Conservation (phyloP, 2,797 vertebrate species). For the Tragopan temminckii region DNA sequence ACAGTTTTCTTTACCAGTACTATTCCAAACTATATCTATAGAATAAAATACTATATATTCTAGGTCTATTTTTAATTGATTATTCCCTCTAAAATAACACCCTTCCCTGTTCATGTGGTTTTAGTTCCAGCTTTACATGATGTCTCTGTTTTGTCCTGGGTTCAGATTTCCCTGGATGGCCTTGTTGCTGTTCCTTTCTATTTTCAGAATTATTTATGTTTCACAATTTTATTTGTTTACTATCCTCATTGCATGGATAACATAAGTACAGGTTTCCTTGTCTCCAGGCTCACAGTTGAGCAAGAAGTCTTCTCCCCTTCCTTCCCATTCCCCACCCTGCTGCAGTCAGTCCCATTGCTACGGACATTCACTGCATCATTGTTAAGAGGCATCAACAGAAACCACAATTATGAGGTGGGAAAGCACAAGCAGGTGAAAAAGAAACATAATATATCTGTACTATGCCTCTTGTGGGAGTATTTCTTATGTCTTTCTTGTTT, state of each 20-base stretch:
- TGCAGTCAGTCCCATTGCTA: background rate
- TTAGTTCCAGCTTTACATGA: background rate
- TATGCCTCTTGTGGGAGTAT: background rate
- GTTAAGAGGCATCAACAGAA: background rate
- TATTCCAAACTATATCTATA: background rate
- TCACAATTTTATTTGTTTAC: slow-evolving; percentile 62
- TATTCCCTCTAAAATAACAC: slow-evolving; percentile 37
- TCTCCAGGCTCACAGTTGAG: slow-evolving; percentile 24
- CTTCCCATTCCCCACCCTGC: background rate
- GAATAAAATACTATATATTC: background rate
- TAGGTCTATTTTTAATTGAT: background rate
- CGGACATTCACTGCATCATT: rapidly evolving
- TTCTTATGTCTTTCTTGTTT: background rate
- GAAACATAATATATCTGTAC: background rate
- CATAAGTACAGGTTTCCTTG: slow-evolving; percentile 47
- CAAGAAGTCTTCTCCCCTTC: background rate
- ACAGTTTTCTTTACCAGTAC: background rate
- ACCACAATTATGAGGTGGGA: background rate
- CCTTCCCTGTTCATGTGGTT: background rate
- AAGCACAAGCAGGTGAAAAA: background rate
- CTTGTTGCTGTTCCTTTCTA: slow-evolving; percentile 35
- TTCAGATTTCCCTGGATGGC: slow-evolving; percentile 54
- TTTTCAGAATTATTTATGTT: slow-evolving; percentile 69
- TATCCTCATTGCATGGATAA: slow-evolving; percentile 44
- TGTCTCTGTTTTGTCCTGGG: slow-evolving; percentile 37